Base-by-base conservation (phyloP, 2,888 invertebrate species). In the Drosophila antonietae region DNA sequence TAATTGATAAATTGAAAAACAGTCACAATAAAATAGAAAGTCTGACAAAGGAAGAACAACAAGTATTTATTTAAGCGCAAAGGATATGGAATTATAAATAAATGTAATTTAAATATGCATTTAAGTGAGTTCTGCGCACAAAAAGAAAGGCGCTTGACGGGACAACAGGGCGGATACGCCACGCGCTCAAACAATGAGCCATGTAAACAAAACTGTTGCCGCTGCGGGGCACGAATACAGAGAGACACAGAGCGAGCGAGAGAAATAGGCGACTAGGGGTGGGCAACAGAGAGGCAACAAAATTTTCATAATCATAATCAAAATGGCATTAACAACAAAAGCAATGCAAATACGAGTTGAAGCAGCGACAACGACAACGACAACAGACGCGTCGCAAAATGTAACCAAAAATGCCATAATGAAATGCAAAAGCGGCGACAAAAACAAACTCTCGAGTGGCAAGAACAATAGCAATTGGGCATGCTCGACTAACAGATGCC, bases 241-340 rank as follows among this genome's bases (percentile, higher is more conserved):
- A 55, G 35, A 58, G 43, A 58, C 43, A 47, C 49, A 10, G 51
- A 6, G 5, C 28, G 7, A 18, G 39, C 35, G 35, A 31, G 33
- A 15, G 10, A 39, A 41, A 3, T 35, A 28, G 10, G 2, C 3
- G 6, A 15, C 15, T 0, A n/a, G 18, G 33, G 7, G 55, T 15
- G 56, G 28, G 20, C 37, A 1, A 5, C 47, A 4, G 51, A 20
- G 53, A 73, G 79, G 77, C 83, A 85, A 78, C 88, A 68, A 78
- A 72, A 86, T 81, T 88, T 83, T 85, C 88, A 90, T 88, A 90
- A 86, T 89, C 88, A 90, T 88, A 83, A 90, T 88, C 90, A 88
- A 90, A 89, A 90, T 83, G 83, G 84, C 86, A 85, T 88, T 86
- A 90, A 90, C 88, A 87, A 87, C 81, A 85, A 89, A 83, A 84